Evolutionary conservation across 2,888 invertebrate genomes (phyloP), one percentile per base, ranked within the genome.

Genomic region (Aethes cnicana): DNA sequence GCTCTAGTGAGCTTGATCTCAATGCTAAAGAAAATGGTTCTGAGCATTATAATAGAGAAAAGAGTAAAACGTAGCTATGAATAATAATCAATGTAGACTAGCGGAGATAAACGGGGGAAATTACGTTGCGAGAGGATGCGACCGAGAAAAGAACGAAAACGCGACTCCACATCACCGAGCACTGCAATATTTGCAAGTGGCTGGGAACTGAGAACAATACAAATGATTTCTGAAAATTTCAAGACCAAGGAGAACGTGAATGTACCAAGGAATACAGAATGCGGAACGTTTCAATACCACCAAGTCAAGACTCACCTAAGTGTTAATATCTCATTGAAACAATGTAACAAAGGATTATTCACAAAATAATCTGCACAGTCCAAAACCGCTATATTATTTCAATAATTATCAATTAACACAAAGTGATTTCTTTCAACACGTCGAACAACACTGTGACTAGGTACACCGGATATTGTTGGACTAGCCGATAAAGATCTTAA

Each of bases 31-130:
- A 33, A 55, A 54, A 57, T 54, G 54, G 54, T 42, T 49, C 16
- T 48, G 41, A 42, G 36, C 43, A 39, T 47, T 55, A 52, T n/a
- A n/a, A n/a, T 14, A 16, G 53, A 53, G 48, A 72, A 74, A 75
- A 71, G 61, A 56, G 64, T 62, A 70, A 72, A 75, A 68, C 62
- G 59, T 71, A n/a, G n/a, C n/a, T n/a, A 75, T 66, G 67, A 72
- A 67, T 66, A 66, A 67, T 66, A 66, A 68, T 62, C 74, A 74
- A 65, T 74, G 71, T 70, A 59, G 59, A 58, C 68, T 84, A 62
- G 81, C 85, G 83, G 77, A 81, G 77, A 85, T 83, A 85, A 85
- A 74, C 65, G 76, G 70, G 63, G 63, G 57, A 73, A 68, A 78
- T 82, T 79, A 78, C 62, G 57, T 58, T 65, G 63, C 74, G 69